These are phyloP conservation scores for Euwallacea fornicatus DNA, from an alignment of 1,140 invertebrate species.

Conservation along the genomic window DNA sequence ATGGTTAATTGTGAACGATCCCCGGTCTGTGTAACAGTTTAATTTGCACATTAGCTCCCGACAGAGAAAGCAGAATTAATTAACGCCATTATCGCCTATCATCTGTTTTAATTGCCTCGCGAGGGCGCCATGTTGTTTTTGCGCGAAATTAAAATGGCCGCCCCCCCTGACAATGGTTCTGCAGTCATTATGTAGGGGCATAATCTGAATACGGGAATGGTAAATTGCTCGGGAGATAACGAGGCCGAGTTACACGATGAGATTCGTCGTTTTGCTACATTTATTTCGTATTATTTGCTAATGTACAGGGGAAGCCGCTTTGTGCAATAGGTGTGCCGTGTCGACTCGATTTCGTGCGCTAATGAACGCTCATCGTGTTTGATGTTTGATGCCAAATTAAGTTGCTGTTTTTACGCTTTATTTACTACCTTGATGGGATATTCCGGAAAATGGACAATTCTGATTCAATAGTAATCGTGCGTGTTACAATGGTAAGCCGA, in stretches of 20 bases:
- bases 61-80: constrained; percentile 56
- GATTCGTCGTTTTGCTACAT: constrained; percentile 26
- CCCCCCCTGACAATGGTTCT: constrained; percentile 48
- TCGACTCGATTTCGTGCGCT: constrained; percentile 1
- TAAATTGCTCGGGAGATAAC: constrained; percentile 54
- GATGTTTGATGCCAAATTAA: constrained; percentile 2
- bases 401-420: background rate
- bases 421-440: background rate
- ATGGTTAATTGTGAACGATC: constrained; percentile 48
- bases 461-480: no score
- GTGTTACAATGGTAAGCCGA: no score
- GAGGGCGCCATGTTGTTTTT: constrained; percentile 54
- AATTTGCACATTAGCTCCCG: constrained; percentile 55
- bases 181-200: constrained; percentile 51
- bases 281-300: constrained; percentile 36
- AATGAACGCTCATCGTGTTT: constrained; percentile 1
- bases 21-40: constrained; percentile 54
- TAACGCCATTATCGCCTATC: constrained; percentile 56
- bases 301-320: constrained; percentile 23
- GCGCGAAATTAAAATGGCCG: constrained; percentile 55
- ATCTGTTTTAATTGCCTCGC: constrained; percentile 56
- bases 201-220: constrained; percentile 54
- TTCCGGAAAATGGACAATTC: background rate
- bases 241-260: constrained; percentile 45
- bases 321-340: constrained; percentile 20